These are phyloP conservation scores for Gasterosteus nipponicus DNA, from an alignment of 2,113 vertebrate species.

Conservation along the genomic window DNA sequence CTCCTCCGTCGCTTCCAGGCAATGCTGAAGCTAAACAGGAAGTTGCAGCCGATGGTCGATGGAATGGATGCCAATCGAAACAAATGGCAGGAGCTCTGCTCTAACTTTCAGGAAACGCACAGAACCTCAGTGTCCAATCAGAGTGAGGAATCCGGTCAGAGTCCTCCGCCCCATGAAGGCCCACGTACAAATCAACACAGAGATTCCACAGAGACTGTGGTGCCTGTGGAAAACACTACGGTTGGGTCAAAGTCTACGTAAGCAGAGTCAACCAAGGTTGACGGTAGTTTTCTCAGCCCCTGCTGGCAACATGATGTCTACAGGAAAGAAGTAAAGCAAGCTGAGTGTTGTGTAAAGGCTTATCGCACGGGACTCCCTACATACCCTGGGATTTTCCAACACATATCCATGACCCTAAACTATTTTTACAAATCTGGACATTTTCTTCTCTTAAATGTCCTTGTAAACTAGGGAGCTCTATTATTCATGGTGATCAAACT, in stretches of 20 bases:
- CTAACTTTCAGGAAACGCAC: slow-evolving; percentile 68
- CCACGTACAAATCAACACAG: slow-evolving; percentile 8
- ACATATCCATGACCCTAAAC: slow-evolving; percentile 18
- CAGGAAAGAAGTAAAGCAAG: slow-evolving; percentile 27
- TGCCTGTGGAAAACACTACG: slow-evolving; percentile 12
- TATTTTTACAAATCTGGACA: slow-evolving; percentile 2
- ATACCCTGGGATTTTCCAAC: slow-evolving; percentile 33
- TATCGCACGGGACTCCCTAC: slow-evolving; percentile 1
- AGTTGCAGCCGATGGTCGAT: slow-evolving; percentile 83
- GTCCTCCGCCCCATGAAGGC: slow-evolving; percentile 21
- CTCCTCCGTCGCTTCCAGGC: slow-evolving; percentile 57
- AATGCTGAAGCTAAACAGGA: slow-evolving; percentile 80
- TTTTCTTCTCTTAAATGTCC: slow-evolving; percentile 43
- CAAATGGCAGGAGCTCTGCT: slow-evolving; percentile 82
- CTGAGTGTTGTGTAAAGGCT: background rate
- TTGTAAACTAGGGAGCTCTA: slow-evolving; percentile 53
- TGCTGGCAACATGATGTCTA: slow-evolving; percentile 9
- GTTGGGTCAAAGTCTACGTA: slow-evolving; percentile 41
- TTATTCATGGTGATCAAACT: slow-evolving; percentile 19
- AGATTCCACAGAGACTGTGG: slow-evolving; percentile 41
- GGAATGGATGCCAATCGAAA: slow-evolving; percentile 81
- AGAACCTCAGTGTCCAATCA: slow-evolving; percentile 53
- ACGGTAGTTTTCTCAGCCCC: background rate
- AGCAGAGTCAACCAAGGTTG: slow-evolving; percentile 17
- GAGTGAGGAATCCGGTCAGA: slow-evolving; percentile 47